A percentile compares a stretch with the other conserved stretches of the same genome.
phyloP scores from a whole-genome alignment of 2,113 vertebrate genomes.

The Protobothrops mucrosquamatus region DNA sequence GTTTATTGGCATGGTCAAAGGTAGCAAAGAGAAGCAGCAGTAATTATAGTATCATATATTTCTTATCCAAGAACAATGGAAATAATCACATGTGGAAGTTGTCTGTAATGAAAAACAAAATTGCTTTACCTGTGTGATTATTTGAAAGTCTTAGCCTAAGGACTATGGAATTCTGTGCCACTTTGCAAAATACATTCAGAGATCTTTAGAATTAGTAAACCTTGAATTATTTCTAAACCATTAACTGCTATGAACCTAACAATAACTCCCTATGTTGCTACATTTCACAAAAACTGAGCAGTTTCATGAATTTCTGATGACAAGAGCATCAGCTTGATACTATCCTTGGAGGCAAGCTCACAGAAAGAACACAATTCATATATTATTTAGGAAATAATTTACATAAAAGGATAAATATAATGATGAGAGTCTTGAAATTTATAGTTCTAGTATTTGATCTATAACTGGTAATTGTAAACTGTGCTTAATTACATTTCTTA shows the following conservation, averaged over 20 bases:
- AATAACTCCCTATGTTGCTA: background rate
- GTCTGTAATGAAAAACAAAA: background rate
- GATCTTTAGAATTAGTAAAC: background rate
- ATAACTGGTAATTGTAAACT: background rate
- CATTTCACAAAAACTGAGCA: background rate
- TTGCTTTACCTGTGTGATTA: background rate
- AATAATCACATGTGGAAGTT: background rate
- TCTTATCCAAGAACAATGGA: background rate
- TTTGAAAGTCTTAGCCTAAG: background rate
- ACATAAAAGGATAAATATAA: background rate
- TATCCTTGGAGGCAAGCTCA: background rate
- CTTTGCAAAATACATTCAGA: background rate
- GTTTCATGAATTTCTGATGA: background rate
- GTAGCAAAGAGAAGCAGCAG: background rate
- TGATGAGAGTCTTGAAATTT: background rate
- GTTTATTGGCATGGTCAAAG: background rate
- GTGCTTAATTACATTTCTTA: background rate
- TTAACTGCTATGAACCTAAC: background rate
- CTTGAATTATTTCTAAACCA: background rate
- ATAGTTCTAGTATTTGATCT: background rate
- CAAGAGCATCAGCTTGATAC: background rate
- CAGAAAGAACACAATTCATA: background rate
- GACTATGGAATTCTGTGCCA: background rate
- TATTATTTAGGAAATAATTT: background rate
- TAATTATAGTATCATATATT: background rate